These are phyloP conservation scores for Yponomeuta cagnagella DNA, from an alignment of 2,888 invertebrate species.

Conservation along the genomic window DNA sequence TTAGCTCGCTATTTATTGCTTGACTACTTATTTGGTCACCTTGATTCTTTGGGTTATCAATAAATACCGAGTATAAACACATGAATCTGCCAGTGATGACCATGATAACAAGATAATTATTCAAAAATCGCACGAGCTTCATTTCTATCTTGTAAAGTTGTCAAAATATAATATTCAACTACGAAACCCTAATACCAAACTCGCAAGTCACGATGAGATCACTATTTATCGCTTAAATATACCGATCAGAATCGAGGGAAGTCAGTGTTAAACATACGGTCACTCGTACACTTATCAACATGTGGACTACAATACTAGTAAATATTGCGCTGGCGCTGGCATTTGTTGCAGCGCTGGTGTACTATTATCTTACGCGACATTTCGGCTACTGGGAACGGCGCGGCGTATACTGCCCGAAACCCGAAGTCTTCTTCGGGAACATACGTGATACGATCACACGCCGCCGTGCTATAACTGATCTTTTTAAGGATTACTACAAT, in stretches of 20 bases:
- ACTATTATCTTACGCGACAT: neutral
- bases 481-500: neutral
- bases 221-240: neutral
- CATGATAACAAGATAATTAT: too few relatives aligned
- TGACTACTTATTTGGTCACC: too few relatives aligned
- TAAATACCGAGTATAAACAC: too few relatives aligned
- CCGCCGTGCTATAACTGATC: neutral
- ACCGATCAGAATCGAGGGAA: neutral
- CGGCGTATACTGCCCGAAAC: constrained; percentile 9
- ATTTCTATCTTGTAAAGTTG: too few relatives aligned
- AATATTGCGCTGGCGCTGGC: neutral
- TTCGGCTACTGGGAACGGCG: constrained; percentile 9
- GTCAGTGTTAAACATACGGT: neutral
- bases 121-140: too few relatives aligned
- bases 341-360: neutral
- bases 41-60: too few relatives aligned
- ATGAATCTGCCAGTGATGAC: too few relatives aligned
- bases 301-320: neutral
- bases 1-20: too few relatives aligned
- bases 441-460: neutral
- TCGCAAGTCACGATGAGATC: neutral
- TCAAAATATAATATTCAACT: neutral
- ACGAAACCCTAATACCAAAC: neutral
- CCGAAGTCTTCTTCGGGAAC: constrained; percentile 12
- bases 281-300: neutral